Evolutionary conservation across 2,888 invertebrate species (phyloP).

Genomic region (Arctia plantaginis): DNA sequence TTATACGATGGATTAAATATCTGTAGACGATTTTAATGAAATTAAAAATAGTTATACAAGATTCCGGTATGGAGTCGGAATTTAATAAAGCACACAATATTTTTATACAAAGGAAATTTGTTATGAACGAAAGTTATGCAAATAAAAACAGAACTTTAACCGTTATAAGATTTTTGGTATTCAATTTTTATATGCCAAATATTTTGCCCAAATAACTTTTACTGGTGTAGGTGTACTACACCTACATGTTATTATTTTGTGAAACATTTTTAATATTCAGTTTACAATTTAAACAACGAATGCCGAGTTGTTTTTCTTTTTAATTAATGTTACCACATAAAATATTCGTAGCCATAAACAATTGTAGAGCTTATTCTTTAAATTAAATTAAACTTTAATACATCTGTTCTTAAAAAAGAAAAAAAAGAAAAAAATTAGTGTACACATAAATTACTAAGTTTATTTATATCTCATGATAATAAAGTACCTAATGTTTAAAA

Average conservation of each 20-base stretch:
- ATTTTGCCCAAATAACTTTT: not conserved
- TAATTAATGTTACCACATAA: not conserved
- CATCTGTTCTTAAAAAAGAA: not conserved
- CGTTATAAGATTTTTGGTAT: not conserved
- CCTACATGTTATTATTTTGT: too few relatives aligned
- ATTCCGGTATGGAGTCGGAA: not conserved
- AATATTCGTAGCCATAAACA: not conserved
- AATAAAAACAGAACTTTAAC: not conserved
- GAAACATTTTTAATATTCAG: too few relatives aligned
- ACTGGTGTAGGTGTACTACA: too few relatives aligned
- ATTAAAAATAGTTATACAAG: conserved; percentile 25
- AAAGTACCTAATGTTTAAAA: not conserved
- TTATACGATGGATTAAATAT: conserved; percentile 26
- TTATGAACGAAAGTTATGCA: not conserved
- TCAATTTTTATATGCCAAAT: not conserved
- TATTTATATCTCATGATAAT: not conserved
- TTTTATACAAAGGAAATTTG: not conserved
- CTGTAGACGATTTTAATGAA: conserved; percentile 6
- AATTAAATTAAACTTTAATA: not conserved
- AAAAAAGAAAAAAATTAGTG: not conserved
- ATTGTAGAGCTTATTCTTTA: not conserved
- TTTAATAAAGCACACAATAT: conserved; percentile 20
- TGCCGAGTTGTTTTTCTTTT: not conserved
- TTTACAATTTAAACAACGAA: not conserved
- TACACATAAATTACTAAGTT: not conserved